Conservation (phyloP, 2,113 vertebrate genomes). For the Scomber japonicus region DNA sequence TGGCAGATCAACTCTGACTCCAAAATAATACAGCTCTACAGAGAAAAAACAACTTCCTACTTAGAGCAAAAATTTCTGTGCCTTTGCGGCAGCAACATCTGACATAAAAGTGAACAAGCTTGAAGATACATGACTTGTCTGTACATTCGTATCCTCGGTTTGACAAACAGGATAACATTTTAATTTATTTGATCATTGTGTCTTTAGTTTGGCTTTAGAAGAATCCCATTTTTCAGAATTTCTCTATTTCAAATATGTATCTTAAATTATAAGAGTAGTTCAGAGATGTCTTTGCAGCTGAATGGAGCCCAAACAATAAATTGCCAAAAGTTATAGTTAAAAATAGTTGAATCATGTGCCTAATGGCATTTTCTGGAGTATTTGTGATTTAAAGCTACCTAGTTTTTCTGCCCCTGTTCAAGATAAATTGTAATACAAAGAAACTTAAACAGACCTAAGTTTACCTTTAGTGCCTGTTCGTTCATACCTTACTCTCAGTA, state of each 20-base stretch:
- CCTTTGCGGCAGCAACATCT: not conserved
- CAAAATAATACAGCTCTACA: not conserved
- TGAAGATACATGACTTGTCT: not conserved
- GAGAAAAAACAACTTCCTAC: too few relatives aligned
- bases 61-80: too few relatives aligned
- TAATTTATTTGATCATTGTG: not conserved
- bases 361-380: not conserved
- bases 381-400: too few relatives aligned
- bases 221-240: not conserved
- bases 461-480: not conserved
- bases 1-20: not conserved
- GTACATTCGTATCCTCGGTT: not conserved
- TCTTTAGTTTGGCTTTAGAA: too few relatives aligned
- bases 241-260: not conserved
- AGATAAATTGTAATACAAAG: not conserved
- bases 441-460: not conserved
- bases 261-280: not conserved
- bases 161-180: not conserved
- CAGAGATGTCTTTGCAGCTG: not conserved
- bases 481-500: not conserved
- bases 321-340: not conserved
- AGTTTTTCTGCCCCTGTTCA: not conserved
- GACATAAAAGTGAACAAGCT: not conserved
- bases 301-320: too few relatives aligned
- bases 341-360: not conserved